Evolutionary conservation across 2,113 vertebrate species (phyloP).

Genomic region (Chascanopsetta lugubris): DNA sequence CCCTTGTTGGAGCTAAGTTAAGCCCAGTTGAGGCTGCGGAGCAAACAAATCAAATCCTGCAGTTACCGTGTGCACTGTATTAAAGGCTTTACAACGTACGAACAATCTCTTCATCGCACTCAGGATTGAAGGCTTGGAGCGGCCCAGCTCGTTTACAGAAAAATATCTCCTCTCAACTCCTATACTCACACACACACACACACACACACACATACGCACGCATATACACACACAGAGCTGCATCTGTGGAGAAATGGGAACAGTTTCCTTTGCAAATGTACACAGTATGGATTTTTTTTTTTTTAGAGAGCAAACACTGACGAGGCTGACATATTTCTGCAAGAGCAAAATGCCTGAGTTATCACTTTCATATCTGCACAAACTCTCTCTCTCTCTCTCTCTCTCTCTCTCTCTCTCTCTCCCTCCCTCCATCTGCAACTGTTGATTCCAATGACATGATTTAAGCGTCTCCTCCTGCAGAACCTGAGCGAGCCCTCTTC

Average conservation of each 20-base stretch:
- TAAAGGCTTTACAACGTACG: background rate
- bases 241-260: slow-evolving; percentile 30
- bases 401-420: too few relatives aligned
- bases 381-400: too few relatives aligned
- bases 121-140: slow-evolving; percentile 13
- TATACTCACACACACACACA: slow-evolving; percentile 16
- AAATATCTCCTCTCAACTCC: slow-evolving; percentile 4
- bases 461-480: slow-evolving; percentile 27
- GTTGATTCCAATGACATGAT: slow-evolving; percentile 6
- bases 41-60: slow-evolving; percentile 11
- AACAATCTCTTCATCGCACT: slow-evolving; percentile 18
- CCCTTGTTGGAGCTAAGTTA: slow-evolving; percentile 7
- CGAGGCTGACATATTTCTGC: slow-evolving; percentile 17
- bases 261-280: slow-evolving; percentile 39
- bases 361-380: slow-evolving; percentile 40
- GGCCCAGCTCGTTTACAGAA: slow-evolving; percentile 6
- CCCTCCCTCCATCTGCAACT: too few relatives aligned
- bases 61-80: background rate
- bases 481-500: slow-evolving; percentile 17
- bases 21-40: background rate
- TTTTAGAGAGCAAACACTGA: slow-evolving; percentile 17
- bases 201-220: slow-evolving; percentile 14
- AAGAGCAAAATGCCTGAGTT: slow-evolving; percentile 28
- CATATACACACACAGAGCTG: slow-evolving; percentile 6
- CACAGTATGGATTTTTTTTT: background rate